Percentiles rank a stretch among this genome's conserved stretches.
phyloP scores from a whole-genome alignment of 2,888 invertebrate genomes.

The Alentia gelatinosa region DNA sequence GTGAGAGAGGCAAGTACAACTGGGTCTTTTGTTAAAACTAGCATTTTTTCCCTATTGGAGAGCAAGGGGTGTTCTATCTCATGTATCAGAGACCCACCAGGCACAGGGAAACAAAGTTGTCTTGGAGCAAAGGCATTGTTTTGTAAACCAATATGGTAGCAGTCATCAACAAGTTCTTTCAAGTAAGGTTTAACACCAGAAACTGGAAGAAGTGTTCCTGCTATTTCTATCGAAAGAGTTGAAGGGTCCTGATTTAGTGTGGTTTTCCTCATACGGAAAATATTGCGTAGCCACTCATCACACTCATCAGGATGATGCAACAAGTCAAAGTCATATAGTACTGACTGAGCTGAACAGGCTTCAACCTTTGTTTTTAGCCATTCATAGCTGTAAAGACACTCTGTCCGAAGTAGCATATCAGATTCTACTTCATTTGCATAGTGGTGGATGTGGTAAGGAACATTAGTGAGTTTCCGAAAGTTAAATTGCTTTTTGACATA shows the following conservation, averaged over 20 bases:
- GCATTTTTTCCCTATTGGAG: slow-evolving; percentile 62
- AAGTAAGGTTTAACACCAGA: slow-evolving; percentile 79
- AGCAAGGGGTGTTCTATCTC: slow-evolving; percentile 81
- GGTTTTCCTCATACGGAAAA: neutral
- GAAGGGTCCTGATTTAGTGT: slow-evolving; percentile 90
- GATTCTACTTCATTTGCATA: slow-evolving; percentile 87
- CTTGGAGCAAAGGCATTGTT: slow-evolving; percentile 80
- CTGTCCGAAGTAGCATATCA: slow-evolving; percentile 82
- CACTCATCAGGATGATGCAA: slow-evolving; percentile 85
- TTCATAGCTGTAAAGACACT: slow-evolving; percentile 96
- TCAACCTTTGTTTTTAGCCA: slow-evolving; percentile 96
- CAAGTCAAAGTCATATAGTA: slow-evolving; percentile 90
- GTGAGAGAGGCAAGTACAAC: slow-evolving; percentile 66
- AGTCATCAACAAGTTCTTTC: slow-evolving; percentile 87
- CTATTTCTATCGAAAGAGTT: slow-evolving; percentile 95
- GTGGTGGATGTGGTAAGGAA: slow-evolving; percentile 70
- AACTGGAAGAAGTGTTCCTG: slow-evolving; percentile 93
- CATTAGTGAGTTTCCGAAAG: slow-evolving; percentile 71
- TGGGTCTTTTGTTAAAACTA: slow-evolving; percentile 65
- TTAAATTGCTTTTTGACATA: slow-evolving; percentile 62
- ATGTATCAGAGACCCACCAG: slow-evolving; percentile 52
- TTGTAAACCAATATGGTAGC: slow-evolving; percentile 90
- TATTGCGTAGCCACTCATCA: slow-evolving; percentile 79
- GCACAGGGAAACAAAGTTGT: slow-evolving; percentile 50
- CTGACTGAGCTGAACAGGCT: slow-evolving; percentile 95